Evolutionary conservation across 2,113 vertebrate species (phyloP).

Genomic region (Pleuronectes platessa): DNA sequence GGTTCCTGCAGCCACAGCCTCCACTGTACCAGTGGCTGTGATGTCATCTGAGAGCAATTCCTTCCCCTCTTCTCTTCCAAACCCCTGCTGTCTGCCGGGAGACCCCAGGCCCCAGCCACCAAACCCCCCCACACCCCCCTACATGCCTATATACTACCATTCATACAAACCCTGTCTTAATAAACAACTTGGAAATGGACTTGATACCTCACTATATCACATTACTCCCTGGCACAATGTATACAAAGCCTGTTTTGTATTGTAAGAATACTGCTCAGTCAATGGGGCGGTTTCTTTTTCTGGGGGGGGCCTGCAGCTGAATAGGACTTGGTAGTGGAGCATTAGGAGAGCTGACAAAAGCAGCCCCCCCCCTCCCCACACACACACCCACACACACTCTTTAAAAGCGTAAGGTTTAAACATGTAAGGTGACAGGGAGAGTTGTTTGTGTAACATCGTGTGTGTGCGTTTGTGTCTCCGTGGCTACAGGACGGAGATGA

Average conservation of each 20-base stretch:
- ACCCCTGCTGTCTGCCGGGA: conserved; percentile 38
- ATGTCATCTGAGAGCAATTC: conserved; percentile 69
- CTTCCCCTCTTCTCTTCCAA: conserved; percentile 38
- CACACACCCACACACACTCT: neutral
- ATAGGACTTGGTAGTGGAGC: neutral
- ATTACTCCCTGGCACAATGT: conserved; percentile 69
- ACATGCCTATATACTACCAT: conserved; percentile 17
- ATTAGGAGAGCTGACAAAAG: conserved; percentile 64
- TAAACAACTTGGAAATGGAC: conserved; percentile 65
- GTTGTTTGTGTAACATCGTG: conserved; percentile 30
- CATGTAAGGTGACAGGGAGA: conserved; percentile 30
- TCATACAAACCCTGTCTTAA: conserved; percentile 41
- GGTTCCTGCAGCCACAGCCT: conserved; percentile 45
- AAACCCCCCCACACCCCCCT: neutral
- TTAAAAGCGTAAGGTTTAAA: conserved; percentile 34
- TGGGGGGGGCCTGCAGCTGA: too few species aligned
- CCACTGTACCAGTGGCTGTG: conserved; percentile 57
- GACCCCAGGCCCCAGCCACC: conserved; percentile 4
- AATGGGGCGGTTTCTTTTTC: conserved; percentile 60
- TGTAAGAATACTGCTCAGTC: conserved; percentile 66
- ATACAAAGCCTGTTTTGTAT: conserved; percentile 79
- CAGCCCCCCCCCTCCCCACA: neutral
- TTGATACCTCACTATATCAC: conserved; percentile 70
- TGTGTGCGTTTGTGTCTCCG: conserved; percentile 32
- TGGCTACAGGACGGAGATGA: conserved; percentile 29